Evolutionary conservation across 2,888 invertebrate species (phyloP), one percentile per base, ranked within the genome.

Genomic region (Drosophila paranaensis): DNA sequence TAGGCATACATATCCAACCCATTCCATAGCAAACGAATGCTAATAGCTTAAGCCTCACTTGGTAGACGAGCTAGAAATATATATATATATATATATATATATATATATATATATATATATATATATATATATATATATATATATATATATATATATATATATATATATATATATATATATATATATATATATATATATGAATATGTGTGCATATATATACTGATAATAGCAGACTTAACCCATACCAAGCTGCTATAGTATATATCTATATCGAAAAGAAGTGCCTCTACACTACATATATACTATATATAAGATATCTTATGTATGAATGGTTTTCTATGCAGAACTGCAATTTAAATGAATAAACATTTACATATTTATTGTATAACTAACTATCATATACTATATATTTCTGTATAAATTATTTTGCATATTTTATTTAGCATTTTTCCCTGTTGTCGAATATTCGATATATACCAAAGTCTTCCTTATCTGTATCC

Each of bases 31-130:
- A 45, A 42, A 10, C 40, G 27, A 50, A 50, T 55, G 14, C 37
- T 20, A 61, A 71, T 60, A 51, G 48, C 61, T 68, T 58, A 68
- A 74, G n/a, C 51, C 37, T 61, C 42, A 33, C 46, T 56, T 20
- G 16, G 35, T 27, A 60, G 39, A 54, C 46, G 35, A 54, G 27
- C 16, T 5, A 33, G 13, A 25, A 20, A 40, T 53, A 35, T 30
- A 51, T 3, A 10, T 16, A 2, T 6, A 20, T 13, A 33, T 14
- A 1, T 16, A 10, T 1, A 37, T 33, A 55, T 11, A 9, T 13
- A 11, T 33, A 16, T 16, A n/a, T 20, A 11, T 13, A 45, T 8
- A 27, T 30, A 1, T 3, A 42, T 20, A 16, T 42, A 0, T 16
- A 2, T 27, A 14, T 13, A 46, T 14, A 25, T 27, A 11, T 13